Evolutionary conservation across 2,113 vertebrate genomes (phyloP).

Genomic region (Odobenus rosmarus): DNA sequence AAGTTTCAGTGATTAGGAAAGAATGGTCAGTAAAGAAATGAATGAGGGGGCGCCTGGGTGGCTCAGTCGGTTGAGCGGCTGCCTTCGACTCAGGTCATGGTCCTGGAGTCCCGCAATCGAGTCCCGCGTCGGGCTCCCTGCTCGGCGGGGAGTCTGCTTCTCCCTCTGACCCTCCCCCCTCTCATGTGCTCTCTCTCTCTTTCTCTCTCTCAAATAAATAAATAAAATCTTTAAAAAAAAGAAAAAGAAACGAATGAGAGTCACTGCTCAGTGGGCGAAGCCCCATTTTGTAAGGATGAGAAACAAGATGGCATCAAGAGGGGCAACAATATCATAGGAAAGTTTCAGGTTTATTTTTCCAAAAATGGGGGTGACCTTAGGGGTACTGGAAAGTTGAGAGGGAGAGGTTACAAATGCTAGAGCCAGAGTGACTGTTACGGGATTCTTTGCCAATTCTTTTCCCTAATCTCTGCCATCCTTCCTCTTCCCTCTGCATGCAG

Average conservation of each 20-base stretch:
- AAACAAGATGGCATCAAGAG: not conserved
- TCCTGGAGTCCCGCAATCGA: no score
- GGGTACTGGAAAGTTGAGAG: not conserved
- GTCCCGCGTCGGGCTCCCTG: no score
- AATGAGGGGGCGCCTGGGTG: no score
- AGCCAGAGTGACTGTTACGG: not conserved
- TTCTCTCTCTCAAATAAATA: no score
- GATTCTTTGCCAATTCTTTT: not conserved
- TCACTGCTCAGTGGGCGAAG: not conserved
- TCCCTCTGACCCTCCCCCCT: no score
- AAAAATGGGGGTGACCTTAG: not conserved
- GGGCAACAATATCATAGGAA: not conserved
- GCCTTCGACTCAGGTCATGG: no score
- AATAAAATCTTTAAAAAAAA: no score
- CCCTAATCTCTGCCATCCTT: not conserved
- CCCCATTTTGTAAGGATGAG: not conserved
- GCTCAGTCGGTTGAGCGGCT: no score
- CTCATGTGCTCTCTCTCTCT: no score
- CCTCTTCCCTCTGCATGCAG: conserved; percentile 66
- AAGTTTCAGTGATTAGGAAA: not conserved
- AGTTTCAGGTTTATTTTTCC: not conserved
- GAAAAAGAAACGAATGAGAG: not conserved
- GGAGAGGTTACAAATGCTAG: not conserved
- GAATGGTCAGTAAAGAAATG: not conserved
- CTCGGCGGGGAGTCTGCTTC: no score